A percentile compares a stretch with the other conserved stretches of the same genome.
phyloP scores from a whole-genome alignment of 2,888 invertebrate species.

The Mythimna pallens region DNA sequence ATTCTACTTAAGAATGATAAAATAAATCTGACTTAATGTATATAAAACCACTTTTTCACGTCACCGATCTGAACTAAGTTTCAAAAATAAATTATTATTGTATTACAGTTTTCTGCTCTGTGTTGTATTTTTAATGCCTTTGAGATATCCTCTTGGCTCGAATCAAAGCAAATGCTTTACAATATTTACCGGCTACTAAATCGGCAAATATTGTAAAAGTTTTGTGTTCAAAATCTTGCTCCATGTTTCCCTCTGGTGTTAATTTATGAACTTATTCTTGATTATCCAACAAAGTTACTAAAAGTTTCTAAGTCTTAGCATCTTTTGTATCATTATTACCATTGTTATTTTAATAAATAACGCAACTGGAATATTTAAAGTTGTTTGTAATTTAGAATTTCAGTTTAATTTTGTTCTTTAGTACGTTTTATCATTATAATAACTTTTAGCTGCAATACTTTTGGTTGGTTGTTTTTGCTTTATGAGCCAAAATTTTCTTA shows the following conservation, averaged over 20 bases:
- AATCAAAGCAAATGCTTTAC: neutral
- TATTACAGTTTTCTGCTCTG: too few species aligned
- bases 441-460: neutral
- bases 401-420: neutral
- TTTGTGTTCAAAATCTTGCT: constrained; percentile 12
- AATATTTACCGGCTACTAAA: too few species aligned
- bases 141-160: neutral
- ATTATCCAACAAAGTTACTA: constrained; percentile 30
- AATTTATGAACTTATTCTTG: constrained; percentile 36
- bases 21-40: neutral
- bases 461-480: neutral
- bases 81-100: too few species aligned
- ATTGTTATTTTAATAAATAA: constrained; percentile 46
- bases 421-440: neutral
- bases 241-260: constrained; percentile 9
- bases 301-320: constrained; percentile 23
- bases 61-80: too few species aligned
- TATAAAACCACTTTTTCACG: too few species aligned
- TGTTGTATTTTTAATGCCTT: neutral
- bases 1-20: constrained; percentile 5
- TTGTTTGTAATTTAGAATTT: neutral
- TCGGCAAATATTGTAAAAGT: neutral
- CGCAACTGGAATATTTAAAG: constrained; percentile 7
- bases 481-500: neutral
- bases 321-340: constrained; percentile 47